These are phyloP conservation scores for Syngnathoides biaculeatus DNA, from an alignment of 2,113 vertebrate species.

Conservation along the genomic window DNA sequence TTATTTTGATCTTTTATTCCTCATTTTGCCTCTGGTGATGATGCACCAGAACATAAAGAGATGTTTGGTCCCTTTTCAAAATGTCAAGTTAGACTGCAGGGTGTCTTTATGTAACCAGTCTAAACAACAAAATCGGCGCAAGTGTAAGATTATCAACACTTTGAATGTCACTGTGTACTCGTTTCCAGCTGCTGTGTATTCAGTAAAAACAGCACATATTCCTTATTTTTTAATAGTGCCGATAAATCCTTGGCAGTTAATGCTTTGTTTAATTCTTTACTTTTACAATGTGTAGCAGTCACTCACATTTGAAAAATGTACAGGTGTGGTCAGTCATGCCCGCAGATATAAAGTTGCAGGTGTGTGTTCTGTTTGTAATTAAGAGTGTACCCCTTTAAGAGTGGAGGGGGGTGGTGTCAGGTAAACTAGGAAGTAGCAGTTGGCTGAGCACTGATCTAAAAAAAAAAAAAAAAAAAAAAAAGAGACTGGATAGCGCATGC, in stretches of 20 bases:
- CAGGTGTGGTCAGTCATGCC: too few species aligned
- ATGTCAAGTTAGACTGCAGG: neutral
- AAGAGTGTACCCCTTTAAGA: too few species aligned
- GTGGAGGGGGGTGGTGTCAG: too few species aligned
- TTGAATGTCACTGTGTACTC: neutral
- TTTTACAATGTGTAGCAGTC: neutral
- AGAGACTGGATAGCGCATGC: too few species aligned
- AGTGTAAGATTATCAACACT: too few species aligned
- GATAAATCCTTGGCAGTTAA: neutral
- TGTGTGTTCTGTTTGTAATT: too few species aligned
- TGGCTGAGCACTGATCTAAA: too few species aligned
- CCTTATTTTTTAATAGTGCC: neutral
- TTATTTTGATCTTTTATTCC: neutral
- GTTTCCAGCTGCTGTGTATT: neutral
- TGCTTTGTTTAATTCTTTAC: neutral
- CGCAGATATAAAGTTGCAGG: too few species aligned
- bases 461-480: too few species aligned
- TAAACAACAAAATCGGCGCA: too few species aligned
- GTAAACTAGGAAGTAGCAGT: too few species aligned
- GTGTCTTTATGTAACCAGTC: neutral
- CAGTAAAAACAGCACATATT: neutral
- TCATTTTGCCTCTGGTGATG: neutral
- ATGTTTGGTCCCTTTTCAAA: neutral
- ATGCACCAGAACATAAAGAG: neutral
- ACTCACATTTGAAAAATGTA: too few species aligned